Evolutionary conservation across 1,140 invertebrate genomes (phyloP), one percentile per base, ranked within the genome.

Genomic region (Drosophila kikkawai): DNA sequence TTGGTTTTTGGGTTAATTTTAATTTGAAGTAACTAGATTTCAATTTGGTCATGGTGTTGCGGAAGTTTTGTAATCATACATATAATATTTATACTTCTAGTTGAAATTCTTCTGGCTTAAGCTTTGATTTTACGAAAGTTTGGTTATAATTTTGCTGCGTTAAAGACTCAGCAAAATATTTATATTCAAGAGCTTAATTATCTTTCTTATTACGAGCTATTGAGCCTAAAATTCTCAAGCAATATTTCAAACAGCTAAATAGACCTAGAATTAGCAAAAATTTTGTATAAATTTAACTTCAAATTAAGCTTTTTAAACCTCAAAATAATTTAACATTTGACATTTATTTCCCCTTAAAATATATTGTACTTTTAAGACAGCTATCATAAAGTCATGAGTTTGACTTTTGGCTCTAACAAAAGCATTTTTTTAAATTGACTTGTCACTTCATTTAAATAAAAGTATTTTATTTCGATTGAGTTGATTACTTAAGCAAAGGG

Each of bases 1-100:
- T 44, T 9, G 36, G 37, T 22, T 66, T 66, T 36, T 44, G n/a
- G 37, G 47, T 13, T 66, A 48, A 13, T 15, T 67, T 39, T 39
- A 22, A n/a, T 64, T 65, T 36, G 9, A 17, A 26, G 22, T 3
- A 66, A 45, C 29, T 12, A 3, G 19, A 1, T 8, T 36, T 39
- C 22, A 34, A 22, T 2, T 56, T 7, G 29, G 7, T n/a, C 12
- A 32, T 42, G 6, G 8, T 8, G 7, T 15, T 11, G 1, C 29
- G n/a, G 8, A 32, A 8, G 12, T 22, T 36, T 59, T 42, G n/a
- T 29, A 37, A 8, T 15, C 6, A 47, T 29, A 6, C 5, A 29
- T 29, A 29, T 22, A 7, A 7, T 29, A 29, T 29, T 29, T 29
- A 29, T 6, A 29, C 26, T 29, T 29, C 26, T 29, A 29, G 5